A percentile compares a stretch with the other conserved stretches of the same genome.
Conservation (phyloP, 35 echinoderm and acorn worm species). For the Nesometra sesokonis region DNA sequence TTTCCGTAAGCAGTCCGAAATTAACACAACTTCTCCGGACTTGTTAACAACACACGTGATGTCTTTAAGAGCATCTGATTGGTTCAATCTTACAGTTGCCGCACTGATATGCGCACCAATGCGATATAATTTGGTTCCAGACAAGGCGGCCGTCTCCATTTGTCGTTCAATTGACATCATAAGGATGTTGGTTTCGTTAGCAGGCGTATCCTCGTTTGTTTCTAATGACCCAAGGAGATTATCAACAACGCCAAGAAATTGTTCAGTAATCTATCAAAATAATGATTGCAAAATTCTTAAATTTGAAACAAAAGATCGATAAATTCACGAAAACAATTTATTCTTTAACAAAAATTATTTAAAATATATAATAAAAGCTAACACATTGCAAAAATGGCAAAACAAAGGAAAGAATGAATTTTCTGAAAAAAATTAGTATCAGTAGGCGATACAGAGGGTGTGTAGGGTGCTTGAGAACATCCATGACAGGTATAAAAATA, state of each 20-base stretch:
- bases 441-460: too few relatives aligned
- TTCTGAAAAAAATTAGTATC: too few relatives aligned
- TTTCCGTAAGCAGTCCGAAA: background rate
- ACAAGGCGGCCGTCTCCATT: background rate
- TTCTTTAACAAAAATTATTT: too few relatives aligned
- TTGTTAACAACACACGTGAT: background rate
- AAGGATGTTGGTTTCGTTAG: background rate
- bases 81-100: background rate
- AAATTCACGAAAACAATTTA: too few relatives aligned
- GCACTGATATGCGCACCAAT: background rate
- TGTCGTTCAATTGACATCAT: background rate
- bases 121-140: background rate
- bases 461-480: too few relatives aligned
- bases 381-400: too few relatives aligned
- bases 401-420: too few relatives aligned
- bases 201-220: background rate
- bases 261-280: background rate
- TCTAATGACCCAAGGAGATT: background rate
- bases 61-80: background rate
- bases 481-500: too few relatives aligned
- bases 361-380: too few relatives aligned
- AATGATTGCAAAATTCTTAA: background rate
- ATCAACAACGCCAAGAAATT: background rate
- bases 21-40: background rate
- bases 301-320: too few relatives aligned